phyloP scores from a whole-genome alignment of 1,140 invertebrate species.

The Sarcophaga bullata region DNA sequence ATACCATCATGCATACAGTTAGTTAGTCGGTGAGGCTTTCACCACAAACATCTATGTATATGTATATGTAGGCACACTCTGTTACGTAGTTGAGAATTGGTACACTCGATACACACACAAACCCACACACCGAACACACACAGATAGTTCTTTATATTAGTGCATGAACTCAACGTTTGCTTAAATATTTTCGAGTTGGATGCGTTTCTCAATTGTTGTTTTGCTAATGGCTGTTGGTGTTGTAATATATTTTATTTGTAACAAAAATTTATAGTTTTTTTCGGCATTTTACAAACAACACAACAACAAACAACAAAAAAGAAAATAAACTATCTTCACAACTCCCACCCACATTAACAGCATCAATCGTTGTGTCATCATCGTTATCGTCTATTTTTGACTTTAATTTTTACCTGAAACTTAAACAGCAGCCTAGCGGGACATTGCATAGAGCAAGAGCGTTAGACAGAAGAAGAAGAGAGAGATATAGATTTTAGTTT shows the following conservation, averaged over 20 bases:
- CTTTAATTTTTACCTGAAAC: background rate
- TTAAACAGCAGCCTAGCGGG: background rate
- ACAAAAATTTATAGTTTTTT: background rate
- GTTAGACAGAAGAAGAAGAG: too few species aligned
- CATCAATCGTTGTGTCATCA: background rate
- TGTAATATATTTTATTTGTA: background rate
- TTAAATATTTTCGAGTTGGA: background rate
- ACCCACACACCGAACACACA: background rate
- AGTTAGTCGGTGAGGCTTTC: background rate
- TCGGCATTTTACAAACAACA: background rate
- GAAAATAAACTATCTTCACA: background rate
- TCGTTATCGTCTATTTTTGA: slow-evolving; percentile 7
- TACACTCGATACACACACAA: background rate
- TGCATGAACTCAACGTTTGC: slow-evolving; percentile 13
- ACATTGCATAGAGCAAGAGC: too few species aligned
- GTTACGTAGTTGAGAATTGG: too few species aligned
- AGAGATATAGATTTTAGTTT: too few species aligned
- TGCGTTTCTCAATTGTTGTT: background rate
- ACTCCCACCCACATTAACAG: background rate
- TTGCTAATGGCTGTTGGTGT: too few species aligned
- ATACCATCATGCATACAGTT: background rate
- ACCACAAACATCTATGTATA: background rate
- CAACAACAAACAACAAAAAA: too few species aligned
- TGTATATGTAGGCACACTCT: too few species aligned
- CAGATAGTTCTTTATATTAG: background rate